Conservation (phyloP, 2,113 vertebrate species). For the Vulpes lagopus region DNA sequence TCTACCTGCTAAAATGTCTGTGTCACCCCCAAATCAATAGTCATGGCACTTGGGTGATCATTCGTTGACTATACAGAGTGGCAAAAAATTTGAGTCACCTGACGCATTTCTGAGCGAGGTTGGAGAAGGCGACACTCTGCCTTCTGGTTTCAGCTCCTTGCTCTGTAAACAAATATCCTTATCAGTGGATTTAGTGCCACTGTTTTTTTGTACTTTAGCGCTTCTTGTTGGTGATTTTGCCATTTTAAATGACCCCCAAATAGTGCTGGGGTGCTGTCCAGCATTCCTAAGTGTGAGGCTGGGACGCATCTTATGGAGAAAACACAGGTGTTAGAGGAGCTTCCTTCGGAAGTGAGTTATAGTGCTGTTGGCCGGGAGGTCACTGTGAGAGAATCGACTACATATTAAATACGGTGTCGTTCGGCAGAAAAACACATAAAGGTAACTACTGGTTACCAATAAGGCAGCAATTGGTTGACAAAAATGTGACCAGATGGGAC, state of each 20-base stretch:
- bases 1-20: background rate
- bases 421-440: background rate
- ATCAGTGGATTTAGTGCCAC: background rate
- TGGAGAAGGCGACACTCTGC: background rate
- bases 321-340: rapidly evolving
- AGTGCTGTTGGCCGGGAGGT: background rate
- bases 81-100: background rate
- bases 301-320: background rate
- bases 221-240: background rate
- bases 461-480: background rate
- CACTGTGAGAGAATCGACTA: background rate
- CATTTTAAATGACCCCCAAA: background rate
- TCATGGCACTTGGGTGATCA: rapidly evolving
- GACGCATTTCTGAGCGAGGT: too few species aligned
- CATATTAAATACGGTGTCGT: background rate
- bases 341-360: rapidly evolving
- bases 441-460: background rate
- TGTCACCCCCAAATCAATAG: background rate
- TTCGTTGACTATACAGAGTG: rapidly evolving
- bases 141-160: background rate
- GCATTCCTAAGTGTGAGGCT: background rate
- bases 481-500: background rate
- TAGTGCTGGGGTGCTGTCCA: background rate
- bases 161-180: background rate
- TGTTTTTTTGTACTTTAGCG: background rate